A percentile compares a stretch with the other conserved stretches of the same genome.
phyloP scores from a whole-genome alignment of 2,113 vertebrate genomes.

The Pterocles burchelli region DNA sequence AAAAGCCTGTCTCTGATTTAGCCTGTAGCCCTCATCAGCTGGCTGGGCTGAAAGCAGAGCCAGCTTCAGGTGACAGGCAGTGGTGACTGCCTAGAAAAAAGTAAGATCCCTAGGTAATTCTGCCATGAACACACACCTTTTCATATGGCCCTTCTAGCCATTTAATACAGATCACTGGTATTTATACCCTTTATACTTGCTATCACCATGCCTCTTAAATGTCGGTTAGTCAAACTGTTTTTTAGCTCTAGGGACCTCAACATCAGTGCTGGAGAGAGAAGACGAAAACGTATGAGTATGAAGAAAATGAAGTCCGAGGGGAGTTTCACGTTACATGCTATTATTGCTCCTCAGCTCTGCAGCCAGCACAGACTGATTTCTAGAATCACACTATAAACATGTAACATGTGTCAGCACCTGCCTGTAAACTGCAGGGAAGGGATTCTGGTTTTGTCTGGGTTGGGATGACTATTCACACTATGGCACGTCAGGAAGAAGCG shows the following conservation, averaged over 20 bases:
- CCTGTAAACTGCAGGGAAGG: not conserved
- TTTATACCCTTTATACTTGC: not conserved
- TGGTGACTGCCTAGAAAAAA: not conserved
- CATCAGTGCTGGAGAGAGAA: not conserved
- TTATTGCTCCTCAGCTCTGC: not conserved
- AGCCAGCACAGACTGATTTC: not conserved
- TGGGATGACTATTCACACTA: not conserved
- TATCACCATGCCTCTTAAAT: not conserved
- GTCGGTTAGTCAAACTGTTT: not conserved
- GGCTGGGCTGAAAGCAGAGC: not conserved
- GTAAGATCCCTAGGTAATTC: not conserved
- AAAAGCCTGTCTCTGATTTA: not conserved
- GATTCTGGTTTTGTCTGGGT: not conserved
- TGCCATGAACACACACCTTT: not conserved
- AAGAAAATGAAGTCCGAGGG: not conserved
- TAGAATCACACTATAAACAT: not conserved
- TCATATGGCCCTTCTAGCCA: not conserved
- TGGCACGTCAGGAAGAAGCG: not conserved
- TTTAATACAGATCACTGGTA: not conserved
- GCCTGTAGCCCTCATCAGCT: not conserved
- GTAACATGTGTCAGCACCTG: not conserved
- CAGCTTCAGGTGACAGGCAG: not conserved
- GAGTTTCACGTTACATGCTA: not conserved
- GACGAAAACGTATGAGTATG: not conserved
- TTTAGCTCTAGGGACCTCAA: not conserved